phyloP scores from a whole-genome alignment of 2,797 vertebrate species.

The Propithecus deckenii region DNA sequence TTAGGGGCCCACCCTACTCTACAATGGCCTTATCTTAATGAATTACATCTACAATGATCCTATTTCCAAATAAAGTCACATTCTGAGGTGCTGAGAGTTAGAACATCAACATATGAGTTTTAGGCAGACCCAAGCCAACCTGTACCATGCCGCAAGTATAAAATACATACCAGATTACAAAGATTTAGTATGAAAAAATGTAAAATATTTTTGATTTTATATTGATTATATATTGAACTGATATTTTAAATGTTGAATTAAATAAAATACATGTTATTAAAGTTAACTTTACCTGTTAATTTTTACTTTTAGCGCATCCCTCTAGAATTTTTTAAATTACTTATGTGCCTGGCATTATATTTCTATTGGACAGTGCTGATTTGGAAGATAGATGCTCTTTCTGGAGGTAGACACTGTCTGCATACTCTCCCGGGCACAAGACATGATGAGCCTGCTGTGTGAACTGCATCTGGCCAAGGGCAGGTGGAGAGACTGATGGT shows the following conservation, averaged over 20 bases:
- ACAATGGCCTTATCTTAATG: not conserved
- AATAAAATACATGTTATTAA: not conserved
- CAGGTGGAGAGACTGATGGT: not conserved
- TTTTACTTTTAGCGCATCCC: not conserved
- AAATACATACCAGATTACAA: not conserved
- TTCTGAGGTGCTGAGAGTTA: not conserved
- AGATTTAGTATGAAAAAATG: not conserved
- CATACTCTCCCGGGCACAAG: not conserved
- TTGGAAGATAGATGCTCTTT: not conserved
- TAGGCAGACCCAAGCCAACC: not conserved
- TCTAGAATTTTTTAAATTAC: not conserved
- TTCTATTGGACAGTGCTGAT: not conserved
- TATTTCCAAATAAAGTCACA: not conserved
- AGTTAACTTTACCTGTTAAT: not conserved
- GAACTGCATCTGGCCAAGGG: too few relatives aligned
- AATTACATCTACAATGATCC: not conserved
- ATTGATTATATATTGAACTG: not conserved
- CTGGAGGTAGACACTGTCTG: not conserved
- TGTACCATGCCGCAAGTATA: not conserved
- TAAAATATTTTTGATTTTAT: not conserved
- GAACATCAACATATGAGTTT: not conserved
- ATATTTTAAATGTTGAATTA: not conserved
- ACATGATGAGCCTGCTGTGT: accelerated
- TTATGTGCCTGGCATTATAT: not conserved
- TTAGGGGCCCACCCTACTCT: too few relatives aligned